A percentile compares a stretch with the other conserved stretches of the same genome.
These are phyloP conservation scores for Cryptocheilus praepositus DNA, from an alignment of 2,888 invertebrate species.

Conservation along the genomic window DNA sequence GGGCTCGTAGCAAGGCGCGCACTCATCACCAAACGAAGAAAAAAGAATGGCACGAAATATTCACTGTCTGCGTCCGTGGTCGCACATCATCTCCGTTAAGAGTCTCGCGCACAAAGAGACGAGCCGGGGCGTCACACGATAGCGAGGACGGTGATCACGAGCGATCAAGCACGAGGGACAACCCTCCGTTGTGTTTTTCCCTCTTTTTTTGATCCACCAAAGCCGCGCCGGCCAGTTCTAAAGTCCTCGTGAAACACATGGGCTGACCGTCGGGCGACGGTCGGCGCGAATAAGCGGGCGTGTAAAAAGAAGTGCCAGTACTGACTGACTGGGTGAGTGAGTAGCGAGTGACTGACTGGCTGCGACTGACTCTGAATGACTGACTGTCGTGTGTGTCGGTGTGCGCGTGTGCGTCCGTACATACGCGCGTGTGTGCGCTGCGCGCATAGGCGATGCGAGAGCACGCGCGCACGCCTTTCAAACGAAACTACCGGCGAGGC, in stretches of 20 bases:
- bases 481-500: constrained; percentile 29
- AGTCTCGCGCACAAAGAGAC: too few species aligned
- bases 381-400: background rate
- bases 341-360: constrained; percentile 3
- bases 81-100: background rate
- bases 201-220: background rate
- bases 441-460: background rate
- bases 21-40: constrained; percentile 31
- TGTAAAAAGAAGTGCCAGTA: constrained; percentile 34
- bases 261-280: background rate
- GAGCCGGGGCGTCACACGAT: too few species aligned
- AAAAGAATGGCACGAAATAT: constrained; percentile 12
- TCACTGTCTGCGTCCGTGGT: constrained; percentile 2
- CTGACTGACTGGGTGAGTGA: constrained; percentile 34
- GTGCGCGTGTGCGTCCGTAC: too few species aligned
- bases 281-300: constrained; percentile 16
- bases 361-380: constrained; percentile 24
- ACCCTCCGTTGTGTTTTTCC: too few species aligned
- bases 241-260: background rate
- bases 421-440: constrained; percentile 1
- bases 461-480: constrained; percentile 19
- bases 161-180: too few species aligned
- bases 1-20: constrained; percentile 19
- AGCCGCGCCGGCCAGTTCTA: background rate
- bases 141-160: too few species aligned